Percentiles rank a stretch among this genome's conserved stretches.
Evolutionary conservation across 2,888 invertebrate species (phyloP).

Genomic region (Chesias legatella): DNA sequence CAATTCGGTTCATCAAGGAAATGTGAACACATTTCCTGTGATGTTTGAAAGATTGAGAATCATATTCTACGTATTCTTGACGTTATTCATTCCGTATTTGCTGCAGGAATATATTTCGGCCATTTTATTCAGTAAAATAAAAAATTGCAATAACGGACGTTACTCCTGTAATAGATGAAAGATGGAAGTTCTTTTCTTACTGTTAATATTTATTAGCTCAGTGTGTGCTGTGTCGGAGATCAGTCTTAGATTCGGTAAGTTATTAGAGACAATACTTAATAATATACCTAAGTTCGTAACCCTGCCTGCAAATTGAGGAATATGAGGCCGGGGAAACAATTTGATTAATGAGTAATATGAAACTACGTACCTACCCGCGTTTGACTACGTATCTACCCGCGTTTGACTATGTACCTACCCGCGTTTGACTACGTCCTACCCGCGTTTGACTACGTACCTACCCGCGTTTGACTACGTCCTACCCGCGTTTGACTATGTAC

Average conservation of each 20-base stretch:
- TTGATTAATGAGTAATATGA: too few species aligned
- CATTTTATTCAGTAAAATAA: slow-evolving; percentile 60
- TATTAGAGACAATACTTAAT: not conserved
- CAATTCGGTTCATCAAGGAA: too few species aligned
- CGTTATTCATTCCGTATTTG: slow-evolving; percentile 64
- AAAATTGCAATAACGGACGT: slow-evolving; percentile 43
- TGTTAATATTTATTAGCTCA: slow-evolving; percentile 50
- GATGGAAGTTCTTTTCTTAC: slow-evolving; percentile 36
- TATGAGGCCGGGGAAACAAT: too few species aligned
- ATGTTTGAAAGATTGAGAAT: slow-evolving; percentile 58
- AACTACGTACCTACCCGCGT: too few species aligned
- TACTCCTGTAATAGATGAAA: slow-evolving; percentile 39
- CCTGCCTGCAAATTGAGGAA: too few species aligned
- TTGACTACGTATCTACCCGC: too few species aligned
- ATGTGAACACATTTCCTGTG: not conserved
- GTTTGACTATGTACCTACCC: too few species aligned
- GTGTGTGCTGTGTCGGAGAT: slow-evolving; percentile 57
- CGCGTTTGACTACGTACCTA: too few species aligned
- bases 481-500: too few species aligned
- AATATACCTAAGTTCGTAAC: not conserved
- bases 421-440: too few species aligned
- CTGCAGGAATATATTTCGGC: slow-evolving; percentile 69
- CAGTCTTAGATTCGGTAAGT: slow-evolving; percentile 65
- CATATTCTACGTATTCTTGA: slow-evolving; percentile 61
- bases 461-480: too few species aligned